These are phyloP conservation scores for Plusia festucae DNA, from an alignment of 2,888 invertebrate genomes.

Conservation along the genomic window DNA sequence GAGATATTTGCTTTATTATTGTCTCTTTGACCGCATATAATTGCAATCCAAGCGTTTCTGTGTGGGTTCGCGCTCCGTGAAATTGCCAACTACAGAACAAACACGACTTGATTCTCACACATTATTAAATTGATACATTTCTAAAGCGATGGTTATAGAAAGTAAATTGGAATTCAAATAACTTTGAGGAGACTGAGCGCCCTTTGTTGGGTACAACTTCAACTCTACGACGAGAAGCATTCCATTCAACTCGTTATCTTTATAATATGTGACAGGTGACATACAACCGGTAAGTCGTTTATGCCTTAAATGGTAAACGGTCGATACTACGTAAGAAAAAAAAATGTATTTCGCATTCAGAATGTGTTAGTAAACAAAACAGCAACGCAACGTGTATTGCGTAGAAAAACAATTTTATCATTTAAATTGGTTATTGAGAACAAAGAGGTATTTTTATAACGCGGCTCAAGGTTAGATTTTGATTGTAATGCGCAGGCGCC, in stretches of 20 bases:
- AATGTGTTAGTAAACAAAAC: slow-evolving; percentile 74
- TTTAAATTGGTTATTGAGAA: slow-evolving; percentile 64
- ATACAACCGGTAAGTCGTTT: slow-evolving; percentile 76
- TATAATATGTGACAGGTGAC: slow-evolving; percentile 79
- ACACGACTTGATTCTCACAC: slow-evolving; percentile 50
- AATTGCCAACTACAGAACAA: slow-evolving; percentile 38
- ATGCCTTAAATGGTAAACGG: slow-evolving; percentile 74
- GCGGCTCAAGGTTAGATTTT: slow-evolving; percentile 57
- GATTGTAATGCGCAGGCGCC: slow-evolving; percentile 47
- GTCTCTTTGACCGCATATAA: slow-evolving; percentile 51
- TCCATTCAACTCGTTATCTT: slow-evolving; percentile 71
- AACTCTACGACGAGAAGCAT: slow-evolving; percentile 55
- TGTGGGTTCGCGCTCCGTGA: slow-evolving; percentile 37
- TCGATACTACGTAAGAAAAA: slow-evolving; percentile 71
- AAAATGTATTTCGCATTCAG: slow-evolving; percentile 72
- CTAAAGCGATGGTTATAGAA: slow-evolving; percentile 38
- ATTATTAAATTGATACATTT: slow-evolving; percentile 47
- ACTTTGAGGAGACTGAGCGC: slow-evolving; percentile 30
- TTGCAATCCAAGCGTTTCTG: slow-evolving; percentile 53
- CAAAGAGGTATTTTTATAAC: slow-evolving; percentile 59
- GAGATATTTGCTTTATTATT: slow-evolving; percentile 54
- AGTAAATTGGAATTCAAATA: slow-evolving; percentile 42
- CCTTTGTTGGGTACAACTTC: slow-evolving; percentile 52
- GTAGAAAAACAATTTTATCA: slow-evolving; percentile 63
- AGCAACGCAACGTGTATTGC: slow-evolving; percentile 63